Conservation (phyloP, 2,888 invertebrate genomes). For the Agrochola lota region DNA sequence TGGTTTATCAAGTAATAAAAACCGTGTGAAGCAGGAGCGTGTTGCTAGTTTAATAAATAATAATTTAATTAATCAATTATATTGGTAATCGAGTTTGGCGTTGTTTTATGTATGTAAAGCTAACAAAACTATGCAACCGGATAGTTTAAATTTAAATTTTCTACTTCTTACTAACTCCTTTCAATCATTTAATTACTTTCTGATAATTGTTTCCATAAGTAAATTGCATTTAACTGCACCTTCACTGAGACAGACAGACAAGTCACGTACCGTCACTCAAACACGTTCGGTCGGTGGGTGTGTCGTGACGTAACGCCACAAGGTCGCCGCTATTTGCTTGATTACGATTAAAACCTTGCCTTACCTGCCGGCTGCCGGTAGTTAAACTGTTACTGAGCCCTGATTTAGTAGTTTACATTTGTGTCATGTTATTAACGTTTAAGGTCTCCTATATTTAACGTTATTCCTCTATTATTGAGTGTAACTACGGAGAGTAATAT, state of each 20-base stretch:
- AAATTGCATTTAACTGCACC: constrained; percentile 1
- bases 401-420: constrained; percentile 43
- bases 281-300: constrained; percentile 59
- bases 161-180: not conserved
- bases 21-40: too few relatives aligned
- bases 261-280: constrained; percentile 37
- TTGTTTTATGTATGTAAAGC: not conserved
- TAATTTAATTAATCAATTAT: not conserved
- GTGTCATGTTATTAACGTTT: constrained; percentile 16
- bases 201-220: not conserved
- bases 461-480: not conserved
- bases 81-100: constrained; percentile 2
- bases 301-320: constrained; percentile 58
- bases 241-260: not conserved
- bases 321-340: constrained; percentile 56
- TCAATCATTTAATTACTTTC: not conserved
- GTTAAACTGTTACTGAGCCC: constrained; percentile 29
- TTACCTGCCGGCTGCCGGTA: constrained; percentile 19
- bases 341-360: constrained; percentile 53
- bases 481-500: not conserved
- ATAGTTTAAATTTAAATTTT: not conserved
- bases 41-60: too few relatives aligned
- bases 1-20: too few relatives aligned
- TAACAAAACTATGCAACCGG: not conserved
- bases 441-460: not conserved